Conservation (phyloP, 2,888 invertebrate species). For the Epiblema foenella region DNA sequence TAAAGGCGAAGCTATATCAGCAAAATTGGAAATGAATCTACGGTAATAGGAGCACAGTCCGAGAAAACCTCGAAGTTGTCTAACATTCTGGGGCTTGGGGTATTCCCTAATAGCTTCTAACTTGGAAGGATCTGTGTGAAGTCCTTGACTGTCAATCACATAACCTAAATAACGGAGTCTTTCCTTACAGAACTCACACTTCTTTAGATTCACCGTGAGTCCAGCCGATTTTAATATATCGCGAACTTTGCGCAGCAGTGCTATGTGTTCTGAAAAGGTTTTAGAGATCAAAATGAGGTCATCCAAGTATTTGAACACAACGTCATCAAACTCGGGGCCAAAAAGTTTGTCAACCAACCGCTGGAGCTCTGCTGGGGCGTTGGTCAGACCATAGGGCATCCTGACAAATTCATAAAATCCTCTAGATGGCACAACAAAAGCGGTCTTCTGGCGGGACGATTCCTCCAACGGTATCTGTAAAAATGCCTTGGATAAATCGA, state of each 20-base stretch:
- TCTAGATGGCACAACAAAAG: neutral
- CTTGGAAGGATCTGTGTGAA: conserved; percentile 46
- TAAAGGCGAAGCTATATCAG: conserved; percentile 47
- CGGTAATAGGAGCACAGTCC: conserved; percentile 47
- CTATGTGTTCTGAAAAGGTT: conserved; percentile 2
- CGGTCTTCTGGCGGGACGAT: neutral
- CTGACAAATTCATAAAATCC: conserved; percentile 15
- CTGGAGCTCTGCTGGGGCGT: conserved; percentile 22
- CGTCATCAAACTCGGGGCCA: conserved; percentile 27
- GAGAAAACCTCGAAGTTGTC: conserved; percentile 44
- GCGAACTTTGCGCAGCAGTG: conserved; percentile 1
- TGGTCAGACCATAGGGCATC: conserved; percentile 19
- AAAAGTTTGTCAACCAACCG: conserved; percentile 19
- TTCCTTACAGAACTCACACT: conserved; percentile 43
- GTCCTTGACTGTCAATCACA: conserved; percentile 21
- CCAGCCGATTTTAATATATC: conserved; percentile 32
- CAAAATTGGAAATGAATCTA: conserved; percentile 49
- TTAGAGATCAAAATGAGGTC: conserved; percentile 37
- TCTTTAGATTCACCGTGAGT: conserved; percentile 44
- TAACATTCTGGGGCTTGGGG: conserved; percentile 35
- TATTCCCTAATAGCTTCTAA: conserved; percentile 37
- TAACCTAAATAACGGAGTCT: conserved; percentile 25
- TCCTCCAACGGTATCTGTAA: conserved; percentile 12
- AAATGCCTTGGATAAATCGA: conserved; percentile 27
- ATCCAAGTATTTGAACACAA: conserved; percentile 40